These are phyloP conservation scores for Spodoptera frugiperda DNA, from an alignment of 1,140 invertebrate species.

Conservation along the genomic window DNA sequence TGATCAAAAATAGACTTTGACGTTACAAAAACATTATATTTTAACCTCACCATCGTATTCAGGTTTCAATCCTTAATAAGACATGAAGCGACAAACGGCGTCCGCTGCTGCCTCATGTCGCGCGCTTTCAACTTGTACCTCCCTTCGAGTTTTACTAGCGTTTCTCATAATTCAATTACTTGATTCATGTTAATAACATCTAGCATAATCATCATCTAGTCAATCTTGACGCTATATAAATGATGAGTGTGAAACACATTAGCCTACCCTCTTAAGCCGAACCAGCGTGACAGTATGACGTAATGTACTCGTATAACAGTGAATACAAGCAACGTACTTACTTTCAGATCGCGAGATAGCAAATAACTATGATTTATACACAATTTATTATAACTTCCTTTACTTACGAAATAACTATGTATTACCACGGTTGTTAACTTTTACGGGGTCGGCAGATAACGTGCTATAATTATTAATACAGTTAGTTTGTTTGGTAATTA, in stretches of 20 bases:
- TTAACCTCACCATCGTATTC: too few species aligned
- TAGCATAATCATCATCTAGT: too few species aligned
- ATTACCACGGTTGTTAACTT: constrained; percentile 34
- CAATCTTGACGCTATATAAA: too few species aligned
- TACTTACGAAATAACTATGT: constrained; percentile 27
- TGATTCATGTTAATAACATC: too few species aligned
- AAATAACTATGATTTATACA: constrained; percentile 35
- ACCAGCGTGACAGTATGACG: constrained; percentile 7
- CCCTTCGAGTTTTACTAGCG: not conserved
- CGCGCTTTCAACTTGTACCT: too few species aligned
- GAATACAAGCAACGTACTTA: not conserved
- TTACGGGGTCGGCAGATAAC: constrained; percentile 40
- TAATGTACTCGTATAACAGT: constrained; percentile 28
- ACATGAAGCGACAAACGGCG: too few species aligned
- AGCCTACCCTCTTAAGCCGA: not conserved
- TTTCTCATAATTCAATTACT: not conserved
- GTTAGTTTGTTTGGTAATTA: constrained; percentile 25
- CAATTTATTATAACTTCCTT: constrained; percentile 32
- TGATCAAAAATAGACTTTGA: too few species aligned
- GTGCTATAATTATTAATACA: constrained; percentile 19
- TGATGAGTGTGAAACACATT: not conserved
- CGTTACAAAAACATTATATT: too few species aligned
- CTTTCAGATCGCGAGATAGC: constrained; percentile 23
- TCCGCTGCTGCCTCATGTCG: too few species aligned
- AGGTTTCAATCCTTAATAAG: too few species aligned